phyloP scores from a whole-genome alignment of 1,140 invertebrate genomes.

The Lanistes nyassanus region DNA sequence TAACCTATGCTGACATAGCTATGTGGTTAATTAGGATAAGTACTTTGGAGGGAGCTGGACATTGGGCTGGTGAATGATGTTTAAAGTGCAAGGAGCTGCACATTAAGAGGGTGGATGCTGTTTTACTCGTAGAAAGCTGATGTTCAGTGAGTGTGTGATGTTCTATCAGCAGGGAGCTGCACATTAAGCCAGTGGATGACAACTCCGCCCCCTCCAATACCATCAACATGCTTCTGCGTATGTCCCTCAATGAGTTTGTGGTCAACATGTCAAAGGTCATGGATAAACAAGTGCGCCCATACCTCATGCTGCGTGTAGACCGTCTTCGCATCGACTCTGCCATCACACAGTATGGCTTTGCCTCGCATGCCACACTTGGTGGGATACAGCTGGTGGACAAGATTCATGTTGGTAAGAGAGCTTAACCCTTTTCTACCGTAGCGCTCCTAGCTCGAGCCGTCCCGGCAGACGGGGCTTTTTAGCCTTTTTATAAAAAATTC shows the following conservation, averaged over 20 bases:
- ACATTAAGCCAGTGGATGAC: constrained; percentile 85
- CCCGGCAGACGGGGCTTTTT: too few species aligned
- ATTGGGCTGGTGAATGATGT: too few species aligned
- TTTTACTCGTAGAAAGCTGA: too few species aligned
- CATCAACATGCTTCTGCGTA: constrained; percentile 77
- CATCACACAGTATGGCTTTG: constrained; percentile 79
- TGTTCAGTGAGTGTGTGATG: background rate
- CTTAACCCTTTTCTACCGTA: background rate
- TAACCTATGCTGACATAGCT: too few species aligned
- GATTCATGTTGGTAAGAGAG: constrained; percentile 74
- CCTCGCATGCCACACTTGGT: constrained; percentile 79
- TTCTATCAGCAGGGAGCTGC: constrained; percentile 70
- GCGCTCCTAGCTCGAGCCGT: too few species aligned
- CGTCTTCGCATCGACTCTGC: constrained; percentile 80
- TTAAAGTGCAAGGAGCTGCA: too few species aligned
- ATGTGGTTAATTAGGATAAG: too few species aligned
- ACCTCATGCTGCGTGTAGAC: constrained; percentile 79
- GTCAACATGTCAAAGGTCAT: constrained; percentile 71
- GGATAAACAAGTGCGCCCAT: constrained; percentile 70
- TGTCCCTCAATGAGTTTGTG: constrained; percentile 77
- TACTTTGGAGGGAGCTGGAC: too few species aligned
- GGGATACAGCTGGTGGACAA: constrained; percentile 82
- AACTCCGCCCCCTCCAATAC: constrained; percentile 83
- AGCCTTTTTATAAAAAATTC: too few species aligned
- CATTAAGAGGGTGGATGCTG: too few species aligned